These are phyloP conservation scores for Phortica magna DNA, from an alignment of 2,888 invertebrate genomes.

Conservation along the genomic window DNA sequence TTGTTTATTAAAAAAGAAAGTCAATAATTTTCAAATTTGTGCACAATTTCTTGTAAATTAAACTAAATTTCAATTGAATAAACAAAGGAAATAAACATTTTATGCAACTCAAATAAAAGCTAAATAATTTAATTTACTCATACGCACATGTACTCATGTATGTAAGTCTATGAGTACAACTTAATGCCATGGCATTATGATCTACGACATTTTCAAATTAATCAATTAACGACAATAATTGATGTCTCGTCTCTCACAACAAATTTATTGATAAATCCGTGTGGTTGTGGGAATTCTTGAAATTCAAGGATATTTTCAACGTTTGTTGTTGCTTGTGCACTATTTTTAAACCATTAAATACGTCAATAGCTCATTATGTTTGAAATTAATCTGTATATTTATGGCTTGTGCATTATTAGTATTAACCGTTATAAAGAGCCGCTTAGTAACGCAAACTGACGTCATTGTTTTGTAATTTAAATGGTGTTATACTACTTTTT, in stretches of 20 bases:
- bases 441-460: too few relatives aligned
- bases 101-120: too few relatives aligned
- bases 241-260: background rate
- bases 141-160: background rate
- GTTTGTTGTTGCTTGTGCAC: background rate
- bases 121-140: background rate
- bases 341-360: slow-evolving; percentile 13
- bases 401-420: background rate
- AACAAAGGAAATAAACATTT: too few relatives aligned
- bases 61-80: too few relatives aligned
- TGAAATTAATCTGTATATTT: background rate
- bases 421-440: too few relatives aligned
- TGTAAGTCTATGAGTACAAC: background rate
- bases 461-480: too few relatives aligned
- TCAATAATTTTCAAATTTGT: too few relatives aligned
- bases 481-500: too few relatives aligned
- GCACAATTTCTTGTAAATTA: too few relatives aligned
- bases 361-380: background rate
- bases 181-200: background rate
- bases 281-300: background rate
- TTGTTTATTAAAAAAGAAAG: too few relatives aligned
- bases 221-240: background rate
- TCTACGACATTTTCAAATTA: slow-evolving; percentile 10
- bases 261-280: background rate
- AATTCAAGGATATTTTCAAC: background rate